Percentiles rank a stretch among this genome's conserved stretches.
Conservation (phyloP, 2,113 vertebrate species). For the Oncorhynchus masou region DNA sequence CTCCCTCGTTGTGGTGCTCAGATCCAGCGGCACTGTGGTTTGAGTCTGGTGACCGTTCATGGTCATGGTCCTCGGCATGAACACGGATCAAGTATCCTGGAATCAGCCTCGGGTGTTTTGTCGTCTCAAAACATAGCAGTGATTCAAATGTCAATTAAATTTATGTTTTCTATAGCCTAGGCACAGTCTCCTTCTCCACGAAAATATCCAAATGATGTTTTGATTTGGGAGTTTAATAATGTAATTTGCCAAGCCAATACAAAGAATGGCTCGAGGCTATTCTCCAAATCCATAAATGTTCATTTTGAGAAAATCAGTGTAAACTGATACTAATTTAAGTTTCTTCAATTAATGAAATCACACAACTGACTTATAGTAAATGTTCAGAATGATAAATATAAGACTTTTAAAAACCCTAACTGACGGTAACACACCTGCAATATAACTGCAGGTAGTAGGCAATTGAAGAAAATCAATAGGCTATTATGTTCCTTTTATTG, state of each 20-base stretch:
- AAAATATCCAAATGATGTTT: not conserved
- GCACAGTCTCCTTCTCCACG: not conserved
- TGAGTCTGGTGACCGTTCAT: slow-evolving; percentile 65
- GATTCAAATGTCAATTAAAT: not conserved
- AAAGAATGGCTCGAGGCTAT: too few species aligned
- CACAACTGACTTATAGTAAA: not conserved
- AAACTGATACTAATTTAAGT: not conserved
- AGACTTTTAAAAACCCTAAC: not conserved
- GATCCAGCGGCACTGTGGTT: slow-evolving; percentile 69
- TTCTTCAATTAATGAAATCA: not conserved
- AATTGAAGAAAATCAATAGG: slow-evolving; percentile 14
- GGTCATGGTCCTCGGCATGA: slow-evolving; percentile 67
- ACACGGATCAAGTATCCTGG: slow-evolving; percentile 8
- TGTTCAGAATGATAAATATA: not conserved
- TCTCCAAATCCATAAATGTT: not conserved
- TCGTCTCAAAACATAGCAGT: not conserved
- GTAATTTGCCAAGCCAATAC: not conserved
- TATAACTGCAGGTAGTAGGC: slow-evolving; percentile 45
- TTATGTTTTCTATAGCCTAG: not conserved
- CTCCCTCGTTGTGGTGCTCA: slow-evolving; percentile 60
- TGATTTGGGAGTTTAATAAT: not conserved
- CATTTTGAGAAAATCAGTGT: not conserved
- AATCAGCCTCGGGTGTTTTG: not conserved
- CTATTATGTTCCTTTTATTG: slow-evolving; percentile 38
- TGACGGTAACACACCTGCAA: slow-evolving; percentile 30